Evolutionary conservation across 2,888 invertebrate genomes (phyloP).

Genomic region (Bimastos eiseni): DNA sequence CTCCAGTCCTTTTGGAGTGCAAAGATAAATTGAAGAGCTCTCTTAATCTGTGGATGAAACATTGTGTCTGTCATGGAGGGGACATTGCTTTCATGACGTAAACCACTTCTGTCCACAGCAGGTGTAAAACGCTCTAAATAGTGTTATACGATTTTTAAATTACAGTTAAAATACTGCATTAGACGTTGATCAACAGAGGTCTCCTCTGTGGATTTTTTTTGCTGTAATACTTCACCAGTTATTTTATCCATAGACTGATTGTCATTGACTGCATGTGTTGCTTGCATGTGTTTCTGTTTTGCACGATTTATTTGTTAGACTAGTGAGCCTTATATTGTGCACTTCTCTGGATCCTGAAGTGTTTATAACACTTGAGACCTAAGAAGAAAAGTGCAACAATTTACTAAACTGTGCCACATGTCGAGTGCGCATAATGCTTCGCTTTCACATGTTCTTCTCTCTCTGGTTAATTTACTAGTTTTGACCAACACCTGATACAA

Average conservation of each 20-base stretch:
- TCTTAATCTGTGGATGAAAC: neutral
- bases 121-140: neutral
- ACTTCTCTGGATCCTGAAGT: neutral
- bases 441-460: too few species aligned
- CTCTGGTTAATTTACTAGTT: neutral
- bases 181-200: neutral
- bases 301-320: neutral
- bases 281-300: neutral
- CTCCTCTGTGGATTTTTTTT: neutral
- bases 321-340: too few species aligned
- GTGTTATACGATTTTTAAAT: neutral
- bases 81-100: neutral
- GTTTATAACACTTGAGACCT: neutral
- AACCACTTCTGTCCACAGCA: neutral
- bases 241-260: neutral
- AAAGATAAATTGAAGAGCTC: neutral
- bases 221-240: neutral
- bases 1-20: neutral
- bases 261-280: neutral
- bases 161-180: neutral
- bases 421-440: neutral
- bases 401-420: neutral
- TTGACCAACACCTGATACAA: neutral
- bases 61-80: neutral
- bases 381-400: neutral